Base-by-base conservation (phyloP, 2,888 invertebrate genomes). In the Teleogryllus oceanicus region DNA sequence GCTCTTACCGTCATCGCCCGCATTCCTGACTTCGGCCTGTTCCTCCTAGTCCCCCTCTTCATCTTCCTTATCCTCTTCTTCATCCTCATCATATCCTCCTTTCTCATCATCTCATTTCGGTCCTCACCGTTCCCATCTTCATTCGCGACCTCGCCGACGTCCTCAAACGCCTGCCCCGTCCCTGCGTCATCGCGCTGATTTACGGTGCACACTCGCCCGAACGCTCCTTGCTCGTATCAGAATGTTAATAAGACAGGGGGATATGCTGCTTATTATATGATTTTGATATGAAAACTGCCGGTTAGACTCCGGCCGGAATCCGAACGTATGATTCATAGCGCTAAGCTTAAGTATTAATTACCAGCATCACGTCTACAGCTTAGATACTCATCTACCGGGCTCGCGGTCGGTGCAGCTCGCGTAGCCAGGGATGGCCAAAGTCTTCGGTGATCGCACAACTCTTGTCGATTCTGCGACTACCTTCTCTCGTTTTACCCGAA, bases 211-310 rank as follows among this genome's bases (percentile, higher is more conserved):
- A 13, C 62, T 62, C 8, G 12, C n/a, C 13, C 62, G 62, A 11
- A 4, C 62, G 13, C 16, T 62, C 62, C n/a, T 62, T n/a, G 13
- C 62, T n/a, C 62, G 62, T 62, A 62, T n/a, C 62, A 62, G 62
- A 62, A 62, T 62, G 62, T 62, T 62, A 62, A 62, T 62, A 62
- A 62, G 62, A 62, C 62, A 37, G 62, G 62, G 62, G n/a, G 62
- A 62, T 62, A 62, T 62, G 62, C 62, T 62, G 62, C 62, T 62
- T 62, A 62, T 62, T 62, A 62, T 62, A 62, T 62, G 62, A 62
- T 13, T 62, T 62, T 62, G 62, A 62, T 62, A 62, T 62, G 62
- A 62, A 62, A 62, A 62, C 62, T 62, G 62, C 62, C n/a, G 62
- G 62, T 62, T 62, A 62, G 62, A 62, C n/a, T n/a, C 62, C 11